phyloP scores from a whole-genome alignment of 30 jellyfish, hydroid and myxozoan genomes.

The Aurelia coerulea region DNA sequence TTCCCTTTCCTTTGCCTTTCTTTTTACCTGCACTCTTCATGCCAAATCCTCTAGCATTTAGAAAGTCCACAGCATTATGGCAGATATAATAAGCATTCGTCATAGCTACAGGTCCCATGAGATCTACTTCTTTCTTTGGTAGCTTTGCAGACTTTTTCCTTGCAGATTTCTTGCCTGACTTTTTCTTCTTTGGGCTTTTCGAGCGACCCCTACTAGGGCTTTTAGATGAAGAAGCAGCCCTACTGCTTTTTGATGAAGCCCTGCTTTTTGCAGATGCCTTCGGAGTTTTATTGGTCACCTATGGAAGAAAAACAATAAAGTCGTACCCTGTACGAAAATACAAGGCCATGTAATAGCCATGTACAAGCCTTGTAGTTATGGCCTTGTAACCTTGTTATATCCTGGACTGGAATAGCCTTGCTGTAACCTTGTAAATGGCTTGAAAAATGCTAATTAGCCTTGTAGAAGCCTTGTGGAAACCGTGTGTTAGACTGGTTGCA shows the following conservation, averaged over 20 bases:
- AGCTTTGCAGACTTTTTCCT: constrained; percentile 50
- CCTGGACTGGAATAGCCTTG: no score
- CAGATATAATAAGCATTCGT: constrained; percentile 79
- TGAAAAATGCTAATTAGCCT: no score
- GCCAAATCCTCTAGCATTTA: constrained; percentile 76
- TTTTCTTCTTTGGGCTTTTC: constrained; percentile 49
- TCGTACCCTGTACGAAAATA: no score
- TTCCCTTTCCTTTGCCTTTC: constrained; percentile 48
- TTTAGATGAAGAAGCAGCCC: background rate
- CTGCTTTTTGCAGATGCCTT: constrained; percentile 39
- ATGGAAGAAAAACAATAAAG: no score
- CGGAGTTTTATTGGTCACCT: background rate
- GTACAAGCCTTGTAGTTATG: no score
- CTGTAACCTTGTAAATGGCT: no score
- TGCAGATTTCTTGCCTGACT: constrained; percentile 43
- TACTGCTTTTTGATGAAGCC: constrained; percentile 22
- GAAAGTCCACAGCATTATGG: constrained; percentile 79
- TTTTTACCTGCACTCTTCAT: constrained; percentile 44
- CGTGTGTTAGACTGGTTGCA: no score
- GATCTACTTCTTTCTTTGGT: constrained; percentile 57
- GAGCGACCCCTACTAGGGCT: constrained; percentile 48
- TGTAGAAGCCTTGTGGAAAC: no score
- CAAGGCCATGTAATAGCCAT: no score
- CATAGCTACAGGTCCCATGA: constrained; percentile 68
- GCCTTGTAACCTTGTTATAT: no score